Conservation (phyloP, 2,888 invertebrate genomes). For the Hololepta plana region DNA sequence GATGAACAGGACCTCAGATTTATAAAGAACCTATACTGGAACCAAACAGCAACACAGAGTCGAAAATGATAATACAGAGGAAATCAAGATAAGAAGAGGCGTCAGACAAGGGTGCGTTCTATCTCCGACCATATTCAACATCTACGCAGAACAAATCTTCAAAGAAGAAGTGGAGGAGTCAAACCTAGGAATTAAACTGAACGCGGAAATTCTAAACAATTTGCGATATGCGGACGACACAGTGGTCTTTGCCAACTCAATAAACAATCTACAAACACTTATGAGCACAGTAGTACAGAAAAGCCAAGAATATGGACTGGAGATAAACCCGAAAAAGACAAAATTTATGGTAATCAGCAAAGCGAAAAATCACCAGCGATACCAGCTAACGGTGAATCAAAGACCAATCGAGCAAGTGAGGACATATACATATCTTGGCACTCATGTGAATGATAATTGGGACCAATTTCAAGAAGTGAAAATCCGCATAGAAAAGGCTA, state of each 20-base stretch:
- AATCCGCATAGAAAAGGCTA: background rate
- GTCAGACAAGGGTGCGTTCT: constrained; percentile 4
- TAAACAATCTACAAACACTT: constrained; percentile 2
- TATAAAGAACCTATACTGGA: constrained; percentile 5
- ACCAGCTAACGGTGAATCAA: background rate
- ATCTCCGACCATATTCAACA: constrained; percentile 3
- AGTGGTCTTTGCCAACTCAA: constrained; percentile 1
- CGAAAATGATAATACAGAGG: background rate
- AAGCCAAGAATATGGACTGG: constrained; percentile 4
- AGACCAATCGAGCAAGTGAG: background rate
- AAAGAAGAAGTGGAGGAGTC: constrained; percentile 1
- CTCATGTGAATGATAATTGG: background rate
- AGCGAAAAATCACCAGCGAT: background rate
- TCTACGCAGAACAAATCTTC: constrained; percentile 2
- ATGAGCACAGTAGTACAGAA: background rate
- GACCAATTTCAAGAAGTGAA: background rate
- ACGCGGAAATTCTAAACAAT: constrained; percentile 2
- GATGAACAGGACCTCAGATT: constrained; percentile 5
- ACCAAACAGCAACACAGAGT: constrained; percentile 4
- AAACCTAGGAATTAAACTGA: background rate
- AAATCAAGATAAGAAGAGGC: constrained; percentile 3
- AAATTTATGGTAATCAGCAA: constrained; percentile 4
- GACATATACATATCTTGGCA: background rate
- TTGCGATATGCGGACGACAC: constrained; percentile 5
- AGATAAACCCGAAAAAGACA: constrained; percentile 3